Conservation (phyloP, 2,113 vertebrate species). For the Halichoerus grypus region DNA sequence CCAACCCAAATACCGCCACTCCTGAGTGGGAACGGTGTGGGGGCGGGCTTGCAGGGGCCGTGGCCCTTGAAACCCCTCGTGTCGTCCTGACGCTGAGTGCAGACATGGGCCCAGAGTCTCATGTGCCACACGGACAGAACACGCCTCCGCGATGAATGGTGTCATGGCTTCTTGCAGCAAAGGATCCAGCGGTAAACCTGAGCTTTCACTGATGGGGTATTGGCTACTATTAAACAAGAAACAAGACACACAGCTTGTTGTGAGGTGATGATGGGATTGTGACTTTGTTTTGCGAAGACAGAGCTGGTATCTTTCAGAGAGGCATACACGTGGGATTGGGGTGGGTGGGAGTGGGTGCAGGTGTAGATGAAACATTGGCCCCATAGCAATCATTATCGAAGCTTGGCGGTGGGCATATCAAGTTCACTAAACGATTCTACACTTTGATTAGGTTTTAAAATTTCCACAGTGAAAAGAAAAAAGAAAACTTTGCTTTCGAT, state of each 20-base stretch:
- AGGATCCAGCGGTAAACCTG: background rate
- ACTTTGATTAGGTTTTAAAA: background rate
- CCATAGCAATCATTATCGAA: background rate
- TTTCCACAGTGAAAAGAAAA: background rate
- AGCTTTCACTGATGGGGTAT: background rate
- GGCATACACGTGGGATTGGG: background rate
- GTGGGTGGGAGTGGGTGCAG: background rate
- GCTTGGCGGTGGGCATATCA: background rate
- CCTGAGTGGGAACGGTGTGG: background rate
- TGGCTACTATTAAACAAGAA: background rate
- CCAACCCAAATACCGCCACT: background rate
- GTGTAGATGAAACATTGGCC: background rate
- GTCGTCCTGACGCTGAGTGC: background rate
- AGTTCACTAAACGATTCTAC: background rate
- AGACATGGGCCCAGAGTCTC: background rate
- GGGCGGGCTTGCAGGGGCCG: too few relatives aligned
- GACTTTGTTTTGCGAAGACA: background rate
- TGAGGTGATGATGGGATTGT: background rate
- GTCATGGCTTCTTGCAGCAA: background rate
- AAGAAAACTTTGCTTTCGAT: background rate
- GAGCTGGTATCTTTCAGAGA: background rate
- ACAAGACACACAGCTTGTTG: background rate
- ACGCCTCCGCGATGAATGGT: background rate
- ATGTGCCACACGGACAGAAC: rapidly evolving
- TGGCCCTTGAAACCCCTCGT: background rate